Evolutionary conservation across 2,113 vertebrate species (phyloP).

Genomic region (Eleginops maclovinus): DNA sequence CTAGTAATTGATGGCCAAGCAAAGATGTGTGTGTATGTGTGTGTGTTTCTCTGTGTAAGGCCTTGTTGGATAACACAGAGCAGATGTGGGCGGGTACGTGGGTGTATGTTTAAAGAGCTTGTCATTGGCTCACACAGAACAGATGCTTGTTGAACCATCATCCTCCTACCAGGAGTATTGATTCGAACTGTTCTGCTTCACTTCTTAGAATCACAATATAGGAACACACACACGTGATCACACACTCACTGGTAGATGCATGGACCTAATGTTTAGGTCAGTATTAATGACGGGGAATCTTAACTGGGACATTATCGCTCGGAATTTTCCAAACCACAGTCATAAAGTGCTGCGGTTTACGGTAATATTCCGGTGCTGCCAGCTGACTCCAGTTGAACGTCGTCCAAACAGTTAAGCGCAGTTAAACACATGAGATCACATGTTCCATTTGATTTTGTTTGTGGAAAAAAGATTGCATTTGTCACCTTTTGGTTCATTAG

Average conservation of each 20-base stretch:
- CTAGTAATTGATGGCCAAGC: slow-evolving; percentile 57
- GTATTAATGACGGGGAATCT: slow-evolving; percentile 38
- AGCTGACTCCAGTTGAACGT: slow-evolving; percentile 59
- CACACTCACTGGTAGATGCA: slow-evolving; percentile 5
- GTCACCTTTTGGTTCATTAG: slow-evolving; percentile 44
- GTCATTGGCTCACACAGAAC: slow-evolving; percentile 69
- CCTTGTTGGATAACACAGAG: slow-evolving; percentile 69
- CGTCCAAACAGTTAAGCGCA: slow-evolving; percentile 55
- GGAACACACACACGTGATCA: slow-evolving; percentile 7
- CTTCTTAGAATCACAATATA: neutral
- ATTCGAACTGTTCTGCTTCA: slow-evolving; percentile 33
- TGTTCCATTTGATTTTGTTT: slow-evolving; percentile 32
- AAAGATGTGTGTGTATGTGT: slow-evolving; percentile 39
- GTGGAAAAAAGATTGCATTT: slow-evolving; percentile 37
- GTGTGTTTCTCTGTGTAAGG: slow-evolving; percentile 38
- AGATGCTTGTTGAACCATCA: slow-evolving; percentile 62
- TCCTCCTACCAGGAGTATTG: slow-evolving; percentile 37
- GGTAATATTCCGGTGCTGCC: slow-evolving; percentile 60
- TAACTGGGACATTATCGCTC: slow-evolving; percentile 41
- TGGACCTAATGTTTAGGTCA: slow-evolving; percentile 45
- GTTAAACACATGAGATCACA: slow-evolving; percentile 55
- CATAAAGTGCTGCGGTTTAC: slow-evolving; percentile 66
- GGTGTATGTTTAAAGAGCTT: slow-evolving; percentile 68
- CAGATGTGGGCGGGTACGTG: slow-evolving; percentile 67
- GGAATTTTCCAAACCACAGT: slow-evolving; percentile 75